Evolutionary conservation across 2,888 invertebrate species (phyloP).

Genomic region (Adelognathus sp.): DNA sequence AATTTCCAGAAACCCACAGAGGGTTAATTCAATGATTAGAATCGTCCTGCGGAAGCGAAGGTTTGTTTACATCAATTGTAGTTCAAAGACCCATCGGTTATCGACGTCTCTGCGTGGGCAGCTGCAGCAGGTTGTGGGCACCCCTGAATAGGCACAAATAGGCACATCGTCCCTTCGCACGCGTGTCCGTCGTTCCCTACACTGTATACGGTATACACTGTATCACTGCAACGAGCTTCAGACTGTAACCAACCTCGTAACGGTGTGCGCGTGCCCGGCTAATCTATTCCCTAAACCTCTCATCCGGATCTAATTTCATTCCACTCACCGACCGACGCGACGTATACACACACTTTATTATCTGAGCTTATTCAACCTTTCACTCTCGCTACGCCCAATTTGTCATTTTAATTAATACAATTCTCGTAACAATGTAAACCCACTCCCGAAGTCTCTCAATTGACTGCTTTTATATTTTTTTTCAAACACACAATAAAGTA

Average conservation of each 20-base stretch:
- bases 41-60: constrained; percentile 17
- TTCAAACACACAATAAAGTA: neutral
- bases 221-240: neutral
- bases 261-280: constrained; percentile 27
- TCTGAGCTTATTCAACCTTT: neutral
- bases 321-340: neutral
- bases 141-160: neutral
- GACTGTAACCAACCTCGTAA: neutral
- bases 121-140: constrained; percentile 33
- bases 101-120: constrained; percentile 42
- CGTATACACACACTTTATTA: neutral
- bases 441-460: neutral
- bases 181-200: constrained; percentile 5
- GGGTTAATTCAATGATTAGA: constrained; percentile 32
- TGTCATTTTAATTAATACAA: neutral
- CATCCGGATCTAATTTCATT: constrained; percentile 31
- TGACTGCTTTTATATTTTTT: neutral
- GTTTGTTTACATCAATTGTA: constrained; percentile 46
- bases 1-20: too few relatives aligned
- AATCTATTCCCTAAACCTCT: constrained; percentile 45
- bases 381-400: neutral
- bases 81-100: constrained; percentile 48
- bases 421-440: neutral
- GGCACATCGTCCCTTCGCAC: constrained; percentile 13
- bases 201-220: too few relatives aligned